Evolutionary conservation across 2,113 vertebrate genomes (phyloP).

Genomic region (Tupaia chinensis): DNA sequence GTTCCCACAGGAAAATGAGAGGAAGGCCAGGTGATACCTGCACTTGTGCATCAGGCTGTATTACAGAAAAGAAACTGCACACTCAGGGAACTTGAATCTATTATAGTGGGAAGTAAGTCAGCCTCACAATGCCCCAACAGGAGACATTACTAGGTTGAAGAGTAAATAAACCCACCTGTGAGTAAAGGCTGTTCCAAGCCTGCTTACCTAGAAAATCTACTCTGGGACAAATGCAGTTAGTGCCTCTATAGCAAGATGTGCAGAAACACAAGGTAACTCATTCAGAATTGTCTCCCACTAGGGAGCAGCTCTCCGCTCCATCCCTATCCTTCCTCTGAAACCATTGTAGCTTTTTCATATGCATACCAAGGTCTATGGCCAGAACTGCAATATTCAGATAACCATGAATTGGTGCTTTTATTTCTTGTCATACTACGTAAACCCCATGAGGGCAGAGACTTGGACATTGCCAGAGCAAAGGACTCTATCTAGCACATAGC

Average conservation of each 20-base stretch:
- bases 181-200: background rate
- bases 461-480: background rate
- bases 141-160: background rate
- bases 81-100: background rate
- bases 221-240: background rate
- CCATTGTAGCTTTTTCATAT: background rate
- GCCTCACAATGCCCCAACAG: background rate
- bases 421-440: slow-evolving; percentile 25
- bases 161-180: background rate
- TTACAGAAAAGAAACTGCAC: background rate
- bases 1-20: background rate
- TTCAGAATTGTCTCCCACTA: background rate
- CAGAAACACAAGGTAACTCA: background rate
- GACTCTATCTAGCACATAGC: background rate
- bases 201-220: background rate
- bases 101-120: background rate
- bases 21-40: background rate
- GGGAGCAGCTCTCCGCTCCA: background rate
- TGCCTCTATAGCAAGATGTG: background rate
- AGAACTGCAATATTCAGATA: background rate
- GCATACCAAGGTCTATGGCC: background rate
- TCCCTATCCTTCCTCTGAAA: background rate
- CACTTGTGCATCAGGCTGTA: background rate
- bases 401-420: background rate
- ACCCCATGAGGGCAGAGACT: background rate